A percentile compares a stretch with the other conserved stretches of the same genome.
phyloP scores from a whole-genome alignment of 2,797 vertebrate species.

The Phataginus tricuspis region DNA sequence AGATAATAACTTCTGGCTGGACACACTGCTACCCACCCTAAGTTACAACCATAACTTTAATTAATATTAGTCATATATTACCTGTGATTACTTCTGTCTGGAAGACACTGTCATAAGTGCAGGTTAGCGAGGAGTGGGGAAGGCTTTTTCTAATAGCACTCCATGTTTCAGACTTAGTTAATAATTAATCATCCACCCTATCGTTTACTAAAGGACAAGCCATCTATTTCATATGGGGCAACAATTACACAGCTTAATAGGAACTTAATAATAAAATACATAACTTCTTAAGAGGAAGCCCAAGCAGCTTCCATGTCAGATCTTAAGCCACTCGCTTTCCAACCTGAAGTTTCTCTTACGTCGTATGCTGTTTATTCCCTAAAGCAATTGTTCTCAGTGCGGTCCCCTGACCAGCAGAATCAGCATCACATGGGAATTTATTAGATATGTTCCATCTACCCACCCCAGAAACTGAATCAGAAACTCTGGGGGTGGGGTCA shows the following conservation, averaged over 20 bases:
- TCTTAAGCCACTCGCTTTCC: background rate
- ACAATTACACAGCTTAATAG: background rate
- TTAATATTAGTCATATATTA: slow-evolving; percentile 73
- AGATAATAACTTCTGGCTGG: slow-evolving; percentile 39
- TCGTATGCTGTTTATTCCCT: background rate
- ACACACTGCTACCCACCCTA: slow-evolving; percentile 55
- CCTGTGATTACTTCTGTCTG: slow-evolving; percentile 66
- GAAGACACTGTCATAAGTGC: slow-evolving; percentile 60
- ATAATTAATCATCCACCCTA: slow-evolving; percentile 73
- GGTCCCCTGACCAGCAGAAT: background rate
- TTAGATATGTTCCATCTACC: background rate
- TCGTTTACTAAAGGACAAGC: slow-evolving; percentile 77
- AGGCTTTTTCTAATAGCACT: slow-evolving; percentile 66
- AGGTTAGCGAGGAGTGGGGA: slow-evolving; percentile 46
- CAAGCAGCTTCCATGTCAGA: background rate
- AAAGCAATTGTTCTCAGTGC: background rate
- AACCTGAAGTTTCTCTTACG: background rate
- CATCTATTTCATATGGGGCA: slow-evolving; percentile 63
- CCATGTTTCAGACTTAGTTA: slow-evolving; percentile 34
- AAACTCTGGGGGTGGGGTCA: background rate
- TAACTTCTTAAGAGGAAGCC: background rate
- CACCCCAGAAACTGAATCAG: background rate
- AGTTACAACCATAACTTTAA: slow-evolving; percentile 76
- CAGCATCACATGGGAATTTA: background rate
- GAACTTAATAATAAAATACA: background rate